Base-by-base conservation (phyloP, 2,113 vertebrate genomes). In the Nycticebus coucang region DNA sequence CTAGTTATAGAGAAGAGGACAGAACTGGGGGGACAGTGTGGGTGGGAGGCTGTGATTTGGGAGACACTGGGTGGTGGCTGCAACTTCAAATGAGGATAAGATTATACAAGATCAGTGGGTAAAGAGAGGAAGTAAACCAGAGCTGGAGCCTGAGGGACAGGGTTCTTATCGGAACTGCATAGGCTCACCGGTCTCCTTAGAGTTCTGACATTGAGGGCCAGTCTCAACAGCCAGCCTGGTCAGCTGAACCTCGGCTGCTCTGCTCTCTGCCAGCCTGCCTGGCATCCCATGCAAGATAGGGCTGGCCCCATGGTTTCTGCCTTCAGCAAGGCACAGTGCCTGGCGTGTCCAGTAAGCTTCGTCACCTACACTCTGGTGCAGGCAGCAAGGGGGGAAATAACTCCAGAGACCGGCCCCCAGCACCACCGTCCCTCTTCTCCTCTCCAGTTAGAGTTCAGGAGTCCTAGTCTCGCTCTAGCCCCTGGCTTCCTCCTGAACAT, bases 281-380 rank as follows among this genome's bases (percentile, higher is more conserved):
- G 26, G n/a, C n/a, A 24, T 12, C 22, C 35, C 30, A 4, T 2
- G 12, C 9, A 30, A 33, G 21, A 81, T 50, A 30, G 53, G 50
- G 79, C 28, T 5, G 18, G 41, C 33, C 12, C n/a, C 1, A 0
- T 1, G 4, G 33, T 10, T 60, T 60, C 15, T 13, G 22, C 18
- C 41, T 50, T 11, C 17, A 30, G 62, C 7, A 37, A 9, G 30
- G 13, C 30, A 33, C 66, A 21, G n/a, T 21, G 15, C 30, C 50
- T 84, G 82, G 10, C 33, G 5, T 45, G 62, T n/a, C 17, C 35
- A 75, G 69, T 0, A 13, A 33, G 35, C n/a, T 35, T 68, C 33
- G n/a, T 22, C 12, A 26, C 28, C 50, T 50, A 88, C 13, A 9
- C 7, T 6, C 4, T 7, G 41, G 62, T 50, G 19, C 3, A 22